phyloP scores from a whole-genome alignment of 2,888 invertebrate species.

The Parelbella ahira region DNA sequence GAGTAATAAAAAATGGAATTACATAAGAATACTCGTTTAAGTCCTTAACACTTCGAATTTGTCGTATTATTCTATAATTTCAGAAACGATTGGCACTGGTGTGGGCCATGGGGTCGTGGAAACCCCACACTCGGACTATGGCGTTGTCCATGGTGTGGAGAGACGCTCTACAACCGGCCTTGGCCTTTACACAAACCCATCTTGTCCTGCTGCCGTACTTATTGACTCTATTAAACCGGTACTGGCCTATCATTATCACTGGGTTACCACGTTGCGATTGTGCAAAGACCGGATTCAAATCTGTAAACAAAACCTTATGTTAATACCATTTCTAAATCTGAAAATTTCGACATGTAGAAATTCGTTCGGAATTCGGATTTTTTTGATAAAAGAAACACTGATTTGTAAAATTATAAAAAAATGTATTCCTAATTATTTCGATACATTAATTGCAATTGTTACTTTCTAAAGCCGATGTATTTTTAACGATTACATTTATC shows the following conservation, averaged over 20 bases:
- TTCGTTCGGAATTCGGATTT: no score
- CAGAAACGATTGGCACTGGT: slow-evolving; percentile 69
- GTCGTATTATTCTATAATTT: slow-evolving; percentile 12
- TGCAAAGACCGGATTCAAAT: slow-evolving; percentile 69
- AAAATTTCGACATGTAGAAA: not conserved
- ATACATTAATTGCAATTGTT: no score
- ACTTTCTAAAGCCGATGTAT: no score
- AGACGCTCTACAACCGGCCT: slow-evolving; percentile 70
- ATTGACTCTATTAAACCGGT: slow-evolving; percentile 71
- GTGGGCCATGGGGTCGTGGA: slow-evolving; percentile 68
- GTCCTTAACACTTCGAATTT: slow-evolving; percentile 2
- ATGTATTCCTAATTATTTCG: no score
- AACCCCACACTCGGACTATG: slow-evolving; percentile 71
- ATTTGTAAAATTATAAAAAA: not conserved
- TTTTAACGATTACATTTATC: no score
- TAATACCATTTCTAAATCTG: slow-evolving; percentile 32
- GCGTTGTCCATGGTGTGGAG: slow-evolving; percentile 72
- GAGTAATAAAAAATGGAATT: slow-evolving; percentile 20
- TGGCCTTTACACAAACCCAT: slow-evolving; percentile 75
- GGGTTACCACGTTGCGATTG: slow-evolving; percentile 72
- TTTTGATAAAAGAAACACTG: not conserved
- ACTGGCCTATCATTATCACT: slow-evolving; percentile 74
- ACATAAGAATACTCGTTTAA: slow-evolving; percentile 13
- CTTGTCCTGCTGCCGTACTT: slow-evolving; percentile 66
- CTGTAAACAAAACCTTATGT: slow-evolving; percentile 48